Evolutionary conservation across 2,888 invertebrate genomes (phyloP), one percentile per base, ranked within the genome.

Genomic region (Eremobia ochroleuca): DNA sequence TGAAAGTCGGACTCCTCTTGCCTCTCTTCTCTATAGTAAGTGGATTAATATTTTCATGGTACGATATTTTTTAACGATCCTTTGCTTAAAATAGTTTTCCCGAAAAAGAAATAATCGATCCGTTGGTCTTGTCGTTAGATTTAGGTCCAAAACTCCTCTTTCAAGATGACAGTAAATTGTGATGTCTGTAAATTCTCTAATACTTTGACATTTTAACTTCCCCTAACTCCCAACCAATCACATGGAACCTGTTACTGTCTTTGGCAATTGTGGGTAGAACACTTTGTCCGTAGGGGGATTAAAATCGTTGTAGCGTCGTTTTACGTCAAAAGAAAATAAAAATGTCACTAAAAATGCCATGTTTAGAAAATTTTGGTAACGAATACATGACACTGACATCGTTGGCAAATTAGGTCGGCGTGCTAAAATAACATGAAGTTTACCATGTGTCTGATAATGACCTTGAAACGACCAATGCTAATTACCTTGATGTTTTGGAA

Each of bases 361-460:
- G 31, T 77, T 71, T 68, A 46, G 46, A 88, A 67, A 77, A 52
- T 46, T 71, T 70, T 76, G 73, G 75, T 70, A 80, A 59, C 77
- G 75, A 79, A 85, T 77, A 76, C 82, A 77, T 85, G 90, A 89
- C 92, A 92, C 85, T 93, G 93, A 92, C 93, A 92, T 90, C 90
- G 78, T 91, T 91, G 87, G 90, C 88, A 86, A 87, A 88, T 89
- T 90, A 79, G 90, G 87, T 81, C 82, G 82, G 80, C 72, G 80
- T 86, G 91, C 92, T 77, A 92, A 93, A 91, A 91, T 89, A 91
- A 86, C 83, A 65, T 82, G 80, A 86, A 85, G 81, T 70, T 84
- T 86, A 85, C 90, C 91, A 89, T 87, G 77, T 81, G 85, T 73
- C 80, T 87, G 91, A 79, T 84, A 89, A 85, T 91, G 92, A 88